phyloP scores from a whole-genome alignment of 2,113 vertebrate species.

The Sterna hirundo region DNA sequence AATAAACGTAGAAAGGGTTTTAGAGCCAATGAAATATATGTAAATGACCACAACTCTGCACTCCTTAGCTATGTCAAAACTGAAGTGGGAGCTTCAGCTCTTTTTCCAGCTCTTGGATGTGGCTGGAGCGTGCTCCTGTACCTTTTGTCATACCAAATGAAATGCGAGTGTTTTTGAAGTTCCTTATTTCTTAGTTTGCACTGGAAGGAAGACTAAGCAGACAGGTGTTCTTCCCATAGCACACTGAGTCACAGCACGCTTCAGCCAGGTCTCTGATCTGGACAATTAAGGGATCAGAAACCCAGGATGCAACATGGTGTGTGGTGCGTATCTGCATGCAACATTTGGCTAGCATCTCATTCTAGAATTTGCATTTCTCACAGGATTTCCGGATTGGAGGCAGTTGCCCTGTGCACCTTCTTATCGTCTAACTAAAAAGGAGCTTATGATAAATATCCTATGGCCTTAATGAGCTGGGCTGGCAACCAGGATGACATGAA shows the following conservation, averaged over 20 bases:
- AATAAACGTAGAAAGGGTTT: background rate
- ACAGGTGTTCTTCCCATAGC: background rate
- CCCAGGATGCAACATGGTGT: background rate
- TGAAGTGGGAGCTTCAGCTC: background rate
- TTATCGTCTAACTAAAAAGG: background rate
- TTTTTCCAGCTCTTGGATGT: background rate
- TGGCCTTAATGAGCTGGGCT: background rate
- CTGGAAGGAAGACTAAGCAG: background rate
- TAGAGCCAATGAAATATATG: background rate
- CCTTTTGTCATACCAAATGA: background rate
- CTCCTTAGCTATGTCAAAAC: background rate
- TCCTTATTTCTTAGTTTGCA: background rate
- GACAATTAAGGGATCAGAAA: background rate
- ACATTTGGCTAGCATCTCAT: background rate
- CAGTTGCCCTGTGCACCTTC: background rate
- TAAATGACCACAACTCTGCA: background rate
- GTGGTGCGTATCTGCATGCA: background rate
- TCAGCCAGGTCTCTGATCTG: background rate
- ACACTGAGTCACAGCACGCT: background rate
- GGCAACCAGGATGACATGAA: background rate
- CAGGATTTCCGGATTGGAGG: background rate
- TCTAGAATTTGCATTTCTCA: background rate
- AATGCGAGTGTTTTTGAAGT: fast-evolving
- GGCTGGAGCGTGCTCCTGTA: background rate
- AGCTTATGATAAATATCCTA: background rate